Conservation (phyloP, 2,888 invertebrate species). For the Xanthia togata region DNA sequence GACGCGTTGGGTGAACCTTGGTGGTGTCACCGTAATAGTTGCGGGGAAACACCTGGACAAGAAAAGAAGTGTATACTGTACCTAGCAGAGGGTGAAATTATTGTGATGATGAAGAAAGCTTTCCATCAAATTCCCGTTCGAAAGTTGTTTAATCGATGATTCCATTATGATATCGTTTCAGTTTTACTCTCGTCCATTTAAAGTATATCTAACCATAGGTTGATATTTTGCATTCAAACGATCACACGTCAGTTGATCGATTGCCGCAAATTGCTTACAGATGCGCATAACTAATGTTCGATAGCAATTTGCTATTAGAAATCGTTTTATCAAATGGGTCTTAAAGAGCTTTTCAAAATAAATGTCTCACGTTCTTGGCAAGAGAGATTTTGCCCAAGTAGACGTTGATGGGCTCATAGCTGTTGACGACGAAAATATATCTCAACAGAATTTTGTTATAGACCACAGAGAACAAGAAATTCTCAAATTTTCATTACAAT, state of each 20-base stretch:
- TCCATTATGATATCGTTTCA: not conserved
- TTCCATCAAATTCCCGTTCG: not conserved
- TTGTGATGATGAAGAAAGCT: not conserved
- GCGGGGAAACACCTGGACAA: not conserved
- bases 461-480: not conserved
- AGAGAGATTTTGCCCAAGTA: not conserved
- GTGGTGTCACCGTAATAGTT: not conserved
- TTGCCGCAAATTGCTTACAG: slow-evolving; percentile 47
- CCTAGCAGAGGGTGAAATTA: not conserved
- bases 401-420: not conserved
- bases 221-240: slow-evolving; percentile 38
- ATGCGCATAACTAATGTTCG: slow-evolving; percentile 55
- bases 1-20: not conserved
- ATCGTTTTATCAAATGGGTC: slow-evolving; percentile 40
- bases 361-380: slow-evolving; percentile 22
- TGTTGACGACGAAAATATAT: not conserved
- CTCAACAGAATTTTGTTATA: too few relatives aligned
- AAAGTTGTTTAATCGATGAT: slow-evolving; percentile 18
- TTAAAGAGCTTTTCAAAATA: slow-evolving; percentile 47
- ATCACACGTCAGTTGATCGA: slow-evolving; percentile 45
- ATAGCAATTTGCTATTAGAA: slow-evolving; percentile 53
- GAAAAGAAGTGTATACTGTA: not conserved
- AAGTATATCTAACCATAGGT: not conserved
- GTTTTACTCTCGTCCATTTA: slow-evolving; percentile 7
- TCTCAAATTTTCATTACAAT: not conserved